Base-by-base conservation (phyloP, 2,113 vertebrate species). In the Tilapia sparmanii region DNA sequence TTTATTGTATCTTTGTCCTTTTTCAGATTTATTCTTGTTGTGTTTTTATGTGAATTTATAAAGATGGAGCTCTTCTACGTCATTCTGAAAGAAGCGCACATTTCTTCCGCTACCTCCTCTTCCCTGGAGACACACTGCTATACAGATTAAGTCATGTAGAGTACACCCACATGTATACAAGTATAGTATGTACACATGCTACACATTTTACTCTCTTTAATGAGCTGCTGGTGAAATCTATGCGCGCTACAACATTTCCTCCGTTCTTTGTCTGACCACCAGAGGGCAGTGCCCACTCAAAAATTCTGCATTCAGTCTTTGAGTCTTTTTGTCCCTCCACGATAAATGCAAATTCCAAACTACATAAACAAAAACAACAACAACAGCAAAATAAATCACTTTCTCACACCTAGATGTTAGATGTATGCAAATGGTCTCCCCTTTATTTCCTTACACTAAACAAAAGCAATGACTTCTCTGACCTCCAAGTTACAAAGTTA, bases 221-320 rank as follows among this genome's bases (percentile, higher is more conserved):
- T 33, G 50, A 61, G 52, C 10, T 80, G 19, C 26, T 26, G 79
- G 10, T 47, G 52, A 63, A n/a, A 71, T 35, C 45, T 15, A 38
- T 2, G 59, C n/a, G 0, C 0, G 13, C 29, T 2, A 3, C 7
- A 53, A 0, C 7, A 13, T 12, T 16, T 3, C 16, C 19, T 31
- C 35, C 81, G 68, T 93, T 90, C 57, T 15, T 3, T 0, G 1
- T n/a, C 10, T 38, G 5, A 22, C 85, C 96, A 95, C 94, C 61
- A 96, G 96, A 96, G 94, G 96, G 95, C 91, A 95, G 86, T 95
- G 93, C 86, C 83, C 31, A 91, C 93, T 90, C 80, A 94, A 6
- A 84, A 57, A 94, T 93, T 24, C 53, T 35, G n/a, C 15, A 11
- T 10, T 31, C 42, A 38, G 8, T 2, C 61, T 84, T 83, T 18